Percentiles rank a stretch among this genome's conserved stretches.
phyloP scores from a whole-genome alignment of 2,888 invertebrate species.

The Ischnus inquisitorius region DNA sequence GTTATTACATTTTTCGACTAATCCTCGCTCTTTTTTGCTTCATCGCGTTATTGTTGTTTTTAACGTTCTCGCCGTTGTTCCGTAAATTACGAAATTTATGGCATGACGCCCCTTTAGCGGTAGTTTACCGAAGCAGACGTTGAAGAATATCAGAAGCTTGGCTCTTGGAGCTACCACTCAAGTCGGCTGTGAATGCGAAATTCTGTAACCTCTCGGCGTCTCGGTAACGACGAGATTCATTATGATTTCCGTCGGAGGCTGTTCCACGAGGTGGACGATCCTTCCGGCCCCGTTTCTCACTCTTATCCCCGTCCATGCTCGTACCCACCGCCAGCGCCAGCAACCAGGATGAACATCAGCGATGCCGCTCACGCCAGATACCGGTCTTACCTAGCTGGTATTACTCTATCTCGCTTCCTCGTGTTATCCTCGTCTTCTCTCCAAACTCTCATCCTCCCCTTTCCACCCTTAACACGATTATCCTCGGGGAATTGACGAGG shows the following conservation, averaged over 20 bases:
- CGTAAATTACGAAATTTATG: slow-evolving; percentile 31
- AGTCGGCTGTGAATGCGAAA: slow-evolving; percentile 8
- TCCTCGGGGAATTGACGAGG: slow-evolving; percentile 53
- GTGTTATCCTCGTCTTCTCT: slow-evolving; percentile 2
- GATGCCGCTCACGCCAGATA: slow-evolving; percentile 24
- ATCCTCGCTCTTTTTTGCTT: neutral
- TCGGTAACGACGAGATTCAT: slow-evolving; percentile 66
- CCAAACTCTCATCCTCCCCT: slow-evolving; percentile 11
- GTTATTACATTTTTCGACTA: neutral
- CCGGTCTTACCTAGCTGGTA: slow-evolving; percentile 24
- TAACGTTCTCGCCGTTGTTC: neutral
- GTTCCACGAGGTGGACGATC: slow-evolving; percentile 43
- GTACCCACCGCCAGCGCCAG: neutral
- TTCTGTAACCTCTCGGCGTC: slow-evolving; percentile 40
- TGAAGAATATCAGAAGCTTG: slow-evolving; percentile 5
- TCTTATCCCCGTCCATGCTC: neutral
- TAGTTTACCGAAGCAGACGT: slow-evolving; percentile 4
- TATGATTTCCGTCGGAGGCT: slow-evolving; percentile 65
- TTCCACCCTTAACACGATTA: slow-evolving; percentile 55
- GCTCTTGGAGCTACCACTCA: neutral
- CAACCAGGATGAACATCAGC: slow-evolving; percentile 41
- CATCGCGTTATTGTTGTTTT: neutral
- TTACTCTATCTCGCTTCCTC: slow-evolving; percentile 12
- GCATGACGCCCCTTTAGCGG: neutral
- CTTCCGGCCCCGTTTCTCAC: slow-evolving; percentile 42